Conservation (phyloP, 2,797 vertebrate species). For the Tenualosa ilisha region DNA sequence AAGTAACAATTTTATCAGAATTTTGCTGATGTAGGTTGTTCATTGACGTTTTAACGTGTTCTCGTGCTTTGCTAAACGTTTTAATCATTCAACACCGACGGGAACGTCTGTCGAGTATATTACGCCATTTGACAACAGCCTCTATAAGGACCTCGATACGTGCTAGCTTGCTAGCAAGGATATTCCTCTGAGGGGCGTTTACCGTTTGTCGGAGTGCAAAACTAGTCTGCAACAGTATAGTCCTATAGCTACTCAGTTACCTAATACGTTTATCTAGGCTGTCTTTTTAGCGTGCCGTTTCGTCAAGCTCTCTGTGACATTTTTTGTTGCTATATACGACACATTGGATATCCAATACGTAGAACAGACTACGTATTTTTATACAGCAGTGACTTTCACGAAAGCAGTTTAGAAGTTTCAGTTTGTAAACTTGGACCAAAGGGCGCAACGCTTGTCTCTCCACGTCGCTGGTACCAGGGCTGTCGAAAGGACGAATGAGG, state of each 20-base stretch:
- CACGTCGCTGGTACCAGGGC: neutral
- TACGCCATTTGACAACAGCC: slow-evolving; percentile 9
- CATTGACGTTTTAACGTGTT: neutral
- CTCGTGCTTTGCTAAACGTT: neutral
- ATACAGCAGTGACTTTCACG: neutral
- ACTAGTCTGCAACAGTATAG: slow-evolving; percentile 23
- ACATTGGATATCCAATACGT: neutral
- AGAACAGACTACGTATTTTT: neutral
- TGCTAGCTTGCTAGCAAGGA: slow-evolving; percentile 28
- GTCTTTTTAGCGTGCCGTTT: neutral
- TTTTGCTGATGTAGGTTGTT: neutral
- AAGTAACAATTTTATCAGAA: neutral
- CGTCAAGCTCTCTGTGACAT: neutral
- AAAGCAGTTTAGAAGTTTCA: slow-evolving; percentile 18
- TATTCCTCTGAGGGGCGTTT: slow-evolving; percentile 20
- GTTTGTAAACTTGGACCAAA: slow-evolving; percentile 19
- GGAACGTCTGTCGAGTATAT: neutral
- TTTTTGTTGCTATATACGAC: neutral
- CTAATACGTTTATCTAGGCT: slow-evolving; percentile 23
- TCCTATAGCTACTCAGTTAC: slow-evolving; percentile 22
- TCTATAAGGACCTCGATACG: neutral
- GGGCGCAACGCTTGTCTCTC: neutral
- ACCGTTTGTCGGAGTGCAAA: slow-evolving; percentile 23
- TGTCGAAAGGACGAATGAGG: neutral
- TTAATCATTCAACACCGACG: neutral